Conservation (phyloP, 2,113 vertebrate species). For the Camarhynchus parvulus region DNA sequence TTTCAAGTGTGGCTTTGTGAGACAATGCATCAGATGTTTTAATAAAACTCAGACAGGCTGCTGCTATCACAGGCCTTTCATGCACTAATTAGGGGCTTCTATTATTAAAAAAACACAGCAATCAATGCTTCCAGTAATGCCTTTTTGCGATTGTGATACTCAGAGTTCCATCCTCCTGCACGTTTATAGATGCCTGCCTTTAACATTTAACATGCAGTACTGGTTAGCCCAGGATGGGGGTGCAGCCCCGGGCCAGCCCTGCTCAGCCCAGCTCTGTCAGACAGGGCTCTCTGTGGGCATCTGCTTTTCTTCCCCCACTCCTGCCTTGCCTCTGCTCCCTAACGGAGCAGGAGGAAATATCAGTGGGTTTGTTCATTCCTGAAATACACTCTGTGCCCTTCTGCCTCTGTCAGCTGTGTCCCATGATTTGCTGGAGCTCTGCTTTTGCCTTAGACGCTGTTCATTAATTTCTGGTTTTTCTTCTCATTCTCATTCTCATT, state of each 20-base stretch:
- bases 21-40: constrained; percentile 50
- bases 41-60: constrained; percentile 58
- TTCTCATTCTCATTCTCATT: background rate
- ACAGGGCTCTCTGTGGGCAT: background rate
- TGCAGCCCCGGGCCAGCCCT: background rate
- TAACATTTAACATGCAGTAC: background rate
- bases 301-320: background rate
- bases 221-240: background rate
- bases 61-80: constrained; percentile 7
- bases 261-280: background rate
- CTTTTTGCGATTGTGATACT: constrained; percentile 1
- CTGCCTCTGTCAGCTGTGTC: background rate
- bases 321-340: background rate
- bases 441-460: background rate
- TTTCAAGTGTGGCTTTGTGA: constrained; percentile 15
- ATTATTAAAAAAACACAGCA: background rate
- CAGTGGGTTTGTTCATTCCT: background rate
- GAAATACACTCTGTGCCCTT: background rate
- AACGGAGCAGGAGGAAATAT: background rate
- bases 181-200: background rate
- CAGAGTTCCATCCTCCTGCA: background rate
- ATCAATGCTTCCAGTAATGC: constrained; percentile 3
- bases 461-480: background rate
- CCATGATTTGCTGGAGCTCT: background rate
- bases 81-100: constrained; percentile 42